phyloP scores from a whole-genome alignment of 2,113 vertebrate species.

The Corythaeola cristata region DNA sequence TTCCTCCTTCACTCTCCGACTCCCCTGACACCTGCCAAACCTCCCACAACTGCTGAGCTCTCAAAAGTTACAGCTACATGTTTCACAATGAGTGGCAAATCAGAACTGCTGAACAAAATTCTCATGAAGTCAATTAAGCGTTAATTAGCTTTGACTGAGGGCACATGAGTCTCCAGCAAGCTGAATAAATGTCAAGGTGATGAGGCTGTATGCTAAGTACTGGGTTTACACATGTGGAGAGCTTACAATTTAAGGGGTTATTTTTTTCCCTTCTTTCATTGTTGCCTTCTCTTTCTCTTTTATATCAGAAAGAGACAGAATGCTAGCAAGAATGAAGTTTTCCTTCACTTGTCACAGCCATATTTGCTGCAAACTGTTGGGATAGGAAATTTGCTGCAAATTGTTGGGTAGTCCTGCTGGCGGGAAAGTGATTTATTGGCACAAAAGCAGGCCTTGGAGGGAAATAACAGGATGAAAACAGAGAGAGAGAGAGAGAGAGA shows the following conservation, averaged over 20 bases:
- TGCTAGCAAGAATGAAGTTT: neutral
- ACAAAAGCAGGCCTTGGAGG: neutral
- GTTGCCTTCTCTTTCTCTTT: neutral
- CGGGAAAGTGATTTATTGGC: neutral
- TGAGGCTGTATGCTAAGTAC: conserved; percentile 28
- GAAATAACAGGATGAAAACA: neutral
- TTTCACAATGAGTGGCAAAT: conserved; percentile 40
- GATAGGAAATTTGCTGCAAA: neutral
- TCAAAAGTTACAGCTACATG: conserved; percentile 23
- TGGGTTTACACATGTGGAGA: conserved; percentile 24
- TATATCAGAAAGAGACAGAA: neutral
- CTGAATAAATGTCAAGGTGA: conserved; percentile 73
- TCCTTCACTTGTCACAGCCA: neutral
- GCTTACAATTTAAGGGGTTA: conserved; percentile 40
- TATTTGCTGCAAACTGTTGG: neutral
- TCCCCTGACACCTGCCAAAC: conserved; percentile 51
- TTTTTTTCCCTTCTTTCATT: conserved; percentile 40
- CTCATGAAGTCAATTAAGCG: conserved; percentile 58
- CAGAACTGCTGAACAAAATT: conserved; percentile 53
- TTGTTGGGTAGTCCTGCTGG: neutral
- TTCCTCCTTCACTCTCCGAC: neutral
- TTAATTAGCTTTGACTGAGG: conserved; percentile 72
- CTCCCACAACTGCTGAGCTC: conserved; percentile 49
- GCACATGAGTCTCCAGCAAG: conserved; percentile 40
- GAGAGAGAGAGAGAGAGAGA: neutral